Conservation (phyloP, 2,113 vertebrate species). For the Crypturellus undulatus region DNA sequence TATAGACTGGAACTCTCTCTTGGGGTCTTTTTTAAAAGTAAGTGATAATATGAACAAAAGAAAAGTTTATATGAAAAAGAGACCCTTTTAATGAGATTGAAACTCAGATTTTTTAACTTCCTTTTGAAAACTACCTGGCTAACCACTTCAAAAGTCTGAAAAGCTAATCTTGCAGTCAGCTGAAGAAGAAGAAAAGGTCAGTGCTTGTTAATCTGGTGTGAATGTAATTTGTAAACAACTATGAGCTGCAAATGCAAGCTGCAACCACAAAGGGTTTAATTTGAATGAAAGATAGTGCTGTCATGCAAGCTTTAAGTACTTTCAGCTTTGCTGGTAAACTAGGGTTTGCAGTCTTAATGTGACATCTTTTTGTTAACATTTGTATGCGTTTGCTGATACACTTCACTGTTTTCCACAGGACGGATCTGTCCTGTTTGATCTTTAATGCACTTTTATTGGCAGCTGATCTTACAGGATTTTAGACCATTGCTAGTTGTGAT, state of each 20-base stretch:
- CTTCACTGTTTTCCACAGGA: background rate
- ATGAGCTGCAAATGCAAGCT: background rate
- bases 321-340: background rate
- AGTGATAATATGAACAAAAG: conserved; percentile 71
- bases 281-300: conserved; percentile 14
- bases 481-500: background rate
- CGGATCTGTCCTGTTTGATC: background rate
- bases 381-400: background rate
- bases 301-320: background rate
- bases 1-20: conserved; percentile 61
- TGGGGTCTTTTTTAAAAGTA: conserved; percentile 70
- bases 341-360: background rate
- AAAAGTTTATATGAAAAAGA: conserved; percentile 56
- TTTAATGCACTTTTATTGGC: background rate
- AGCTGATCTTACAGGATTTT: background rate
- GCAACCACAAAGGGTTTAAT: background rate
- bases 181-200: conserved; percentile 26
- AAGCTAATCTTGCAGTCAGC: conserved; percentile 41
- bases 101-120: conserved; percentile 52
- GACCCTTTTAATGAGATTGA: conserved; percentile 67
- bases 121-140: conserved; percentile 68
- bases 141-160: conserved; percentile 60
- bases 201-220: background rate
- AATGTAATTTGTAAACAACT: conserved; percentile 48
- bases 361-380: background rate